Evolutionary conservation across 2,888 invertebrate genomes (phyloP).

Genomic region (Xestia c-nigrum): DNA sequence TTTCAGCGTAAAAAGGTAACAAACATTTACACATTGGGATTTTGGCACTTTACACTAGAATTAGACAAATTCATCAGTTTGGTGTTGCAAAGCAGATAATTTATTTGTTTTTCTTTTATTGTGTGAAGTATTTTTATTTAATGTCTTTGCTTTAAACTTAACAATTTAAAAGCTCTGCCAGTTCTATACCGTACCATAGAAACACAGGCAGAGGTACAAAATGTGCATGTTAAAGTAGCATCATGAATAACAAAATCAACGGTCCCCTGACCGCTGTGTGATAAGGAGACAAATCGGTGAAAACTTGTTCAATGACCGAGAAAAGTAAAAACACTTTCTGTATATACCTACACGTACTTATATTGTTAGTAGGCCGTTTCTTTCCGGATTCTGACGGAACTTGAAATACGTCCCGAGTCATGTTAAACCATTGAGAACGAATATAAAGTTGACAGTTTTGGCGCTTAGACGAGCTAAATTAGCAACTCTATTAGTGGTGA

Average conservation of each 20-base stretch:
- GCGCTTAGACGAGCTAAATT: no score
- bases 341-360: constrained; percentile 59
- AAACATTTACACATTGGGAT: neutral
- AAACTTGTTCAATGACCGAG: constrained; percentile 78
- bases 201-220: constrained; percentile 48
- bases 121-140: neutral
- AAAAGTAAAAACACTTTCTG: constrained; percentile 87
- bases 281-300: constrained; percentile 84
- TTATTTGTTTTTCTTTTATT: neutral
- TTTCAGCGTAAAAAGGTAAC: neutral
- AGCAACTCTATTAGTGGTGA: no score
- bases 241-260: constrained; percentile 72
- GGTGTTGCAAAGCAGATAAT: neutral
- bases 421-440: constrained; percentile 45
- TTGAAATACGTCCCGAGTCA: constrained; percentile 44
- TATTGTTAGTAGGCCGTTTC: constrained; percentile 65
- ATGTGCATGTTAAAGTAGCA: constrained; percentile 55
- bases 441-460: constrained; percentile 4
- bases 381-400: constrained; percentile 66
- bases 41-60: neutral
- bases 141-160: no score
- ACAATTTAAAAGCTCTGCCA: constrained; percentile 25
- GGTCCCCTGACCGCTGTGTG: constrained; percentile 84
- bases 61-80: neutral
- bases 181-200: constrained; percentile 48